Base-by-base conservation (phyloP, 2,797 vertebrate genomes). In the Amblyraja radiata region DNA sequence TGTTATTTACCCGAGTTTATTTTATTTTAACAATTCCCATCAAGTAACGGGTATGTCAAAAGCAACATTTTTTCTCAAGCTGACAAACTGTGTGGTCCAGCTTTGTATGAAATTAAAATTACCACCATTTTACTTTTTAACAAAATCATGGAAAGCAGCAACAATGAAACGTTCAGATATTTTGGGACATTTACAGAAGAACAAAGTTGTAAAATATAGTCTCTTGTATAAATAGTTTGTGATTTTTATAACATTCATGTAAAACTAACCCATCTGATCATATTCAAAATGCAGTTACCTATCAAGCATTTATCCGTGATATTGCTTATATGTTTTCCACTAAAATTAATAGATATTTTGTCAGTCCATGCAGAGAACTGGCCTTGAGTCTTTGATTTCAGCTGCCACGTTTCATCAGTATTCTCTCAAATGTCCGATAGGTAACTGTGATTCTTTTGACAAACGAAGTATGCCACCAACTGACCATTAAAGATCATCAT, bases 401-500 rank as follows among this genome's bases (percentile, higher is more conserved):
- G 23, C 71, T 16, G 71, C 71, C 21, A 5, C 6, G 18, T 54
- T 92, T 92, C 68, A 74, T 92, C 90, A 36, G 13, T 92, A 25
- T 18, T n/a, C 84, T 74, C 71, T 93, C 94, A 96, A 94, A 96
- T 96, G 93, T 95, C 95, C 28, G 94, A 94, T n/a, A 95, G 93
- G 11, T 96, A 96, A 94, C 94, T 95, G 93, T 95, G 95, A 71
- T 96, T 95, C 81, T 94, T 95, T 77, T 96, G 95, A 93, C 96
- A 97, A 90, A 96, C 95, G 79, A 97, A 97, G 94, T 97, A 96
- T 90, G 96, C 97, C 2, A 97, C 96, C 76, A 97, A 95, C 94
- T 97, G 97, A 93, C 97, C 96, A 0, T 96, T 97, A 94, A 96
- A 96, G 94, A 97, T 96, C 97, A 97, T 97, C 90, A 97, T 94